Evolutionary conservation across 2,113 vertebrate species (phyloP), one percentile per base, ranked within the genome.

Genomic region (Anseranas semipalmata): DNA sequence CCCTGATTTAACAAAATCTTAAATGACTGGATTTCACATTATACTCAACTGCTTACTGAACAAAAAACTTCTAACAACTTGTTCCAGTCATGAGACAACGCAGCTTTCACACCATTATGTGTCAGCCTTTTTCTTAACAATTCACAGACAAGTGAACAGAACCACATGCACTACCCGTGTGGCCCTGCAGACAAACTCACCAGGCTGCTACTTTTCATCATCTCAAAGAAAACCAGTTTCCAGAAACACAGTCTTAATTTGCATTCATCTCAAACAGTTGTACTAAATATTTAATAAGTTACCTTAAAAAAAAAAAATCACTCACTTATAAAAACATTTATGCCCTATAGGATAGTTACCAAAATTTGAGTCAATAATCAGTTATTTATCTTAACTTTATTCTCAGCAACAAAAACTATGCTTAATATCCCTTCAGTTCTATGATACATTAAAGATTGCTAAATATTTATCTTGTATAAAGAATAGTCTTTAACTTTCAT

Each of bases 161-260:
- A 60, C 66, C 84, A 87, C 2, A 5, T 19, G 27, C 0, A 0
- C 70, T 68, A 30, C 32, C 30, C 20, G 33, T 4, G 0, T n/a
- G 27, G 20, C 45, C 45, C 50, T 62, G 45, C 48, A 82, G 45
- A 43, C 30, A 25, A 59, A 68, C 24, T 12, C 7, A 20, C n/a
- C 4, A 0, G 13, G 33, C 46, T 79, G 53, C 33, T 87, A 30
- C 63, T 81, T 77, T 14, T 37, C 43, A 55, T 50, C 41, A 67
- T 12, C 35, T n/a, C 55, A 50, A 16, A 76, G 33, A 73, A 85
- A 72, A n/a, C 28, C 24, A n/a, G 4, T 37, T 91, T 46, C 32
- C 58, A 73, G 63, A 41, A 89, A 35, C 18, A 45, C 0, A 12
- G 18, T 55, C 55, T 41, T 67, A 27, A 63, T 76, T 53, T 81